Percentiles rank a stretch among this genome's conserved stretches.
Conservation (phyloP, 2,888 invertebrate genomes). For the Plagodis pulveraria region DNA sequence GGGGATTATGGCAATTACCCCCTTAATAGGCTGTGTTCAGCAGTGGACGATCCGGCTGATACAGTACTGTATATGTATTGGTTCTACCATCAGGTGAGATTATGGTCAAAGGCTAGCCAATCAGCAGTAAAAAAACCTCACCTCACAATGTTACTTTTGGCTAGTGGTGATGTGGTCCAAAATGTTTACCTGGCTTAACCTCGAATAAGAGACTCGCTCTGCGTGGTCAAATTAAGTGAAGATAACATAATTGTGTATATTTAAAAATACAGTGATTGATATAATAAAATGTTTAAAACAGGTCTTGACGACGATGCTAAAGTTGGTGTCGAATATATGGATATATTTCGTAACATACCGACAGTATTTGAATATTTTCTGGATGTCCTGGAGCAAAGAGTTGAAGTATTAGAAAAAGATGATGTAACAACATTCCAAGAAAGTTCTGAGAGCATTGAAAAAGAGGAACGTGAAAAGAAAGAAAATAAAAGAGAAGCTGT, state of each 20-base stretch:
- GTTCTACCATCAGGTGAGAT: too few species aligned
- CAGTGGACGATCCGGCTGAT: too few species aligned
- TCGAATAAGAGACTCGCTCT: too few species aligned
- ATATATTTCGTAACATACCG: constrained; percentile 60
- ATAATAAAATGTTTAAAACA: constrained; percentile 18
- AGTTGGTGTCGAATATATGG: constrained; percentile 46
- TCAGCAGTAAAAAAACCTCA: too few species aligned
- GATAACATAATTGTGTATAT: neutral
- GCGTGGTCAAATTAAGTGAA: too few species aligned
- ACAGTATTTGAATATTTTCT: constrained; percentile 58
- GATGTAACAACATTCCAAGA: constrained; percentile 48
- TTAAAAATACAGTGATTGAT: neutral
- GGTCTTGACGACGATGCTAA: constrained; percentile 35
- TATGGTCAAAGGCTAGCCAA: too few species aligned
- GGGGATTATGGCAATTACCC: too few species aligned
- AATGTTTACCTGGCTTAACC: too few species aligned
- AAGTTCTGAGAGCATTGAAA: constrained; percentile 10
- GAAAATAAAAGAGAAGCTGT: constrained; percentile 30
- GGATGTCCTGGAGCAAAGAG: constrained; percentile 53
- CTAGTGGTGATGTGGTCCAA: too few species aligned
- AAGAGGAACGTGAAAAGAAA: constrained; percentile 11
- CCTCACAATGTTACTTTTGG: too few species aligned
- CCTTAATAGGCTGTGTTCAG: too few species aligned
- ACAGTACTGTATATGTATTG: too few species aligned
- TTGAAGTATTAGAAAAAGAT: constrained; percentile 59